Evolutionary conservation across 2,797 vertebrate genomes (phyloP), one percentile per base, ranked within the genome.

Genomic region (Danio tinwini): DNA sequence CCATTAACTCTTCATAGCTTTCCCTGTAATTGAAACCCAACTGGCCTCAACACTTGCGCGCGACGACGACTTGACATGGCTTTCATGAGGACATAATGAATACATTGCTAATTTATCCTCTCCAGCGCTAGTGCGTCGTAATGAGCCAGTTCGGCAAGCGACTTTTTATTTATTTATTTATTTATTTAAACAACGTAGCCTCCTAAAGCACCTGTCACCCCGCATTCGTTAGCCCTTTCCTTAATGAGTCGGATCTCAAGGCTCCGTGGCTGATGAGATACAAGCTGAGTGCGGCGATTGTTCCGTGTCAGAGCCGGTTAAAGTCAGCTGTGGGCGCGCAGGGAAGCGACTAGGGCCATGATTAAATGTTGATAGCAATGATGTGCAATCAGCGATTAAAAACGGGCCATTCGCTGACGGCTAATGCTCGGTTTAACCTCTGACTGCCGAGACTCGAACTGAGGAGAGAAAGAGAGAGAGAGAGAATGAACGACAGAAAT

Each of bases 221-320:
- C 39, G 69, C 74, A 77, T 85, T 73, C 74, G 62, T 82, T 85
- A 80, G 73, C 45, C 68, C 81, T 42, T 56, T 82, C 40, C 69
- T 74, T 85, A 85, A 85, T 85, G 76, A 78, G 56, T 44, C 10
- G 68, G 65, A 56, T 79, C 77, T 76, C 61, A 72, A 72, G 76
- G 83, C 80, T 50, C 62, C 12, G 73, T 70, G 59, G 80, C 52
- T 88, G 87, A 90, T 87, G 64, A 91, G 87, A 90, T 89, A 50
- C 64, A 56, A 85, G 86, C 85, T 85, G 88, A 90, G 76, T 9
- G 82, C 76, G 84, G 81, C 83, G 86, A 82, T 82, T 70, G 71
- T 84, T 84, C 13, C 65, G 61, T 85, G 83, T 90, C 89, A 84
- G 76, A 84, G 81, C 74, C 3, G 17, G 71, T 89, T 88, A 82